Base-by-base conservation (phyloP, 2,888 invertebrate genomes). In the Clunio marinus region DNA sequence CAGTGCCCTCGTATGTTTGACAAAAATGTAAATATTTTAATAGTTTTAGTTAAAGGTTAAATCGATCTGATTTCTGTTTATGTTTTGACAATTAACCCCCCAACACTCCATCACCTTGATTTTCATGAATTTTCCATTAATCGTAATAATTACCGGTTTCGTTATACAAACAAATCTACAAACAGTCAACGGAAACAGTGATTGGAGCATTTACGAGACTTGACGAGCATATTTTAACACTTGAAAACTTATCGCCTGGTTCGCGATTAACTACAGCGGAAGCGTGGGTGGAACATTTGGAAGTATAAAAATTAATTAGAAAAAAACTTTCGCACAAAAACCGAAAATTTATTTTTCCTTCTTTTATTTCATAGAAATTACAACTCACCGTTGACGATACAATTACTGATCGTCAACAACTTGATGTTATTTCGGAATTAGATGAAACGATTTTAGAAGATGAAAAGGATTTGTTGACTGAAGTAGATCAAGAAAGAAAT, bases 231-330 rank as follows among this genome's bases (percentile, higher is more conserved):
- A 78, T 79, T 22, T 73, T 75, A 69, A 74, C 75, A 66, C 22
- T 77, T 69, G 79, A 79, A 70, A 74, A 73, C 55, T 72, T 71
- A 1, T 76, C 78, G 70, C 77, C 79, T 0, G 78, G 78, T 7
- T 77, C 79, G 5, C 74, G 78, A 3, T 70, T 78, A 73, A 76
- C 77, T 46, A 78, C 78, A 1, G 74, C 73, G 32, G 77, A 78
- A 46, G 77, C 78, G 2, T 79, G 78, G 78, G 72, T 79, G 15
- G 77, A 77, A 27, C 77, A 77, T 71, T 70, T 79, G 20, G 74
- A 76, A 41, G 41, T 41, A 41, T n/a, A 69, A 69, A 15, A n/a
- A n/a, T n/a, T n/a, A n/a, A n/a, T n/a, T n/a, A n/a, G n/a, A n/a
- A n/a, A n/a, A n/a, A n/a, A n/a, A n/a, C n/a, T n/a, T n/a, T n/a